Evolutionary conservation across 37 sponge, comb jelly and placozoan genomes (phyloP).

Genomic region (Spongia lamella): DNA sequence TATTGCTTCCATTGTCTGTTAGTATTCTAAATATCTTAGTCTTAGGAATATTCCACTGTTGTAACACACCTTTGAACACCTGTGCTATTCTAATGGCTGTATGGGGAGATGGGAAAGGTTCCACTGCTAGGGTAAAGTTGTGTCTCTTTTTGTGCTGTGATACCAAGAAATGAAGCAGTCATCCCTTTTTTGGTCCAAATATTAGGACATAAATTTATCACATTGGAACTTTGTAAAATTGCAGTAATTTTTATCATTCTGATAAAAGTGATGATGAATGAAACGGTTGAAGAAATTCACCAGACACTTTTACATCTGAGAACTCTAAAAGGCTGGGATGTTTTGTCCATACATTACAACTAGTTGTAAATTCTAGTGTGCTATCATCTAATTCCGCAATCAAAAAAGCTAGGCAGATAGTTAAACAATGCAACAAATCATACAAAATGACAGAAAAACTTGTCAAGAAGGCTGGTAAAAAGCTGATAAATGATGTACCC

Average conservation of each 20-base stretch:
- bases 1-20: conserved; percentile 11
- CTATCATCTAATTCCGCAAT: neutral
- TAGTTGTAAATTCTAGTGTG: neutral
- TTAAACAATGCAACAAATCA: conserved; percentile 20
- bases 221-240: too few relatives aligned
- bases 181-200: too few relatives aligned
- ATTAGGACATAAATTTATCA: too few relatives aligned
- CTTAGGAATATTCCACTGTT: neutral
- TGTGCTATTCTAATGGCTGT: neutral
- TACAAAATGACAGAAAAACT: conserved; percentile 21
- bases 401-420: neutral
- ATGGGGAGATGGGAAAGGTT: conserved; percentile 11
- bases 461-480: neutral
- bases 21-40: neutral
- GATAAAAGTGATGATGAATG: neutral
- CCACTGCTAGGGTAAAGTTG: too few relatives aligned
- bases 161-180: too few relatives aligned
- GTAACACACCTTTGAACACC: conserved; percentile 12
- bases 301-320: neutral
- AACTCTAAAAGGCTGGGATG: conserved; percentile 12
- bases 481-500: conserved; percentile 10
- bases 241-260: neutral
- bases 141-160: too few relatives aligned
- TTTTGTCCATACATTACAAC: conserved; percentile 1
- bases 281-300: neutral